Percentiles rank a stretch among this genome's conserved stretches.
These are phyloP conservation scores for Drosophila maculinotata DNA, from an alignment of 2,888 invertebrate species.

Conservation along the genomic window DNA sequence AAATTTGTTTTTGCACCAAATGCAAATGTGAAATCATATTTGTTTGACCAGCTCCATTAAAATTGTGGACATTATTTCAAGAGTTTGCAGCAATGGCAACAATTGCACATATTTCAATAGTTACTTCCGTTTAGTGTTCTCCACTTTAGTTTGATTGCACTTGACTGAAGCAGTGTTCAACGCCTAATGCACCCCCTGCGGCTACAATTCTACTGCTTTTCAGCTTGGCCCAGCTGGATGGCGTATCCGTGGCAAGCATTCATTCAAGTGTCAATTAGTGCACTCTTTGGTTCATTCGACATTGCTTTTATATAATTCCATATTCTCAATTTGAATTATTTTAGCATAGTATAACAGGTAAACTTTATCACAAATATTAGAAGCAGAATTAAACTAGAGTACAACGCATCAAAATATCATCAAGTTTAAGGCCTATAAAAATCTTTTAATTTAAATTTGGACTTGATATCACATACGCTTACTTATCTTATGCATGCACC, in stretches of 20 bases:
- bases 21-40: no score
- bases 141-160: conserved; percentile 32
- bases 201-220: conserved; percentile 4
- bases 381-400: no score
- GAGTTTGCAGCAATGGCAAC: conserved; percentile 34
- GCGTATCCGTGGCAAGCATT: conserved; percentile 5
- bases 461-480: background rate
- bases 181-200: conserved; percentile 26
- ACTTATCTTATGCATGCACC: background rate
- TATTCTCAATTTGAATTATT: no score
- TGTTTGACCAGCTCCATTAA: background rate
- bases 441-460: no score
- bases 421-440: no score
- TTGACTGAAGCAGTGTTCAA: conserved; percentile 34
- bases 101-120: conserved; percentile 33
- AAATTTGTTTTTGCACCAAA: no score
- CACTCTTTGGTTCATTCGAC: conserved; percentile 1
- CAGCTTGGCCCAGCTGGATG: conserved; percentile 17
- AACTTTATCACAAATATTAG: no score
- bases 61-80: conserved; percentile 10
- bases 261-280: conserved; percentile 32
- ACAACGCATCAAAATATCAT: no score
- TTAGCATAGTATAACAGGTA: no score
- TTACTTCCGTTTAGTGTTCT: conserved; percentile 12
- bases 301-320: background rate